Percentiles rank a stretch among this genome's conserved stretches.
Evolutionary conservation across 2,888 invertebrate genomes (phyloP).

Genomic region (Holacanthella duospinosa): DNA sequence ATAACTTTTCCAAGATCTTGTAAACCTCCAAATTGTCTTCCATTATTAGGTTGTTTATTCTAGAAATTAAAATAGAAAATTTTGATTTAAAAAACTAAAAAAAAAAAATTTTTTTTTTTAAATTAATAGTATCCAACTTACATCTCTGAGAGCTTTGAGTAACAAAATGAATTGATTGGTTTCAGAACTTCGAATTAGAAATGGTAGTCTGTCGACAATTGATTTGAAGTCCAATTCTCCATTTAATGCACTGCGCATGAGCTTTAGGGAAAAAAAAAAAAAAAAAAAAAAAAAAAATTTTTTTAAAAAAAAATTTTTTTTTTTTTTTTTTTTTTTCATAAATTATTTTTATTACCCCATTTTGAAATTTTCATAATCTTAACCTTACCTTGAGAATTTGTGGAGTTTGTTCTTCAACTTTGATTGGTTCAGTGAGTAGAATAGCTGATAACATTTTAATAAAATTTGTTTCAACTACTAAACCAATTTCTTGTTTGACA

Average conservation of each 20-base stretch:
- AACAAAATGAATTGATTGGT: slow-evolving; percentile 31
- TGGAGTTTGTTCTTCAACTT: slow-evolving; percentile 25
- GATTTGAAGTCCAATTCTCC: slow-evolving; percentile 33
- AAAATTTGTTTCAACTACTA: slow-evolving; percentile 32
- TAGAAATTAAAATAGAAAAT: too few relatives aligned
- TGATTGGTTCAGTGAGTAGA: slow-evolving; percentile 29
- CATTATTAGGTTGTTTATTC: slow-evolving; percentile 6
- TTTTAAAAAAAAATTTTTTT: background rate
- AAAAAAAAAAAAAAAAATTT: slow-evolving; percentile 1
- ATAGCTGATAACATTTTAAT: slow-evolving; percentile 32
- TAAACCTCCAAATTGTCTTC: slow-evolving; percentile 18
- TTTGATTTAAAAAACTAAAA: too few relatives aligned
- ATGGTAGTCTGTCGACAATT: slow-evolving; percentile 29
- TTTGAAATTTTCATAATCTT: slow-evolving; percentile 1
- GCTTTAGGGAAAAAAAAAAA: too few relatives aligned
- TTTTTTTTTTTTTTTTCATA: too few relatives aligned
- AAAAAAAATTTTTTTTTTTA: too few relatives aligned
- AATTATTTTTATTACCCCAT: too few relatives aligned
- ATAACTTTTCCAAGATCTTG: slow-evolving; percentile 21
- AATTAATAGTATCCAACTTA: slow-evolving; percentile 16
- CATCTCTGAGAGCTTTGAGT: slow-evolving; percentile 29
- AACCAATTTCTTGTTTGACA: slow-evolving; percentile 26
- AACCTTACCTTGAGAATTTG: slow-evolving; percentile 32
- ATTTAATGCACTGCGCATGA: slow-evolving; percentile 33
- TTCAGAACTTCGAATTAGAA: slow-evolving; percentile 29